A percentile compares a stretch with the other conserved stretches of the same genome.
Conservation (phyloP, 2,888 invertebrate genomes). For the Catocala nupta region DNA sequence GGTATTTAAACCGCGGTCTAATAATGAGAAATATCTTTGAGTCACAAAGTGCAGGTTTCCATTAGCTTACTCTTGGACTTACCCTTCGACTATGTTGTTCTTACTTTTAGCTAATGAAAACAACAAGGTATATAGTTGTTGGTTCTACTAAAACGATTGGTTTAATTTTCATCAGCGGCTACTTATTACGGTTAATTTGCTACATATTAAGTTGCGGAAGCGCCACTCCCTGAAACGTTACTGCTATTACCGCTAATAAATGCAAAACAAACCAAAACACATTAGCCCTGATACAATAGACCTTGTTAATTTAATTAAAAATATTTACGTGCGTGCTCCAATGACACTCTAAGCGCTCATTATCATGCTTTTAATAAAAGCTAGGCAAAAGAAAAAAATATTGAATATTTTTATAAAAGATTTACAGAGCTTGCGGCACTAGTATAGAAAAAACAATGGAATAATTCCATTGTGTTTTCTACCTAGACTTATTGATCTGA, state of each 20-base stretch:
- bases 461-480: too few relatives aligned
- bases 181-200: constrained; percentile 22
- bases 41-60: background rate
- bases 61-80: background rate
- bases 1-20: background rate
- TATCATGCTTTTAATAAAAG: constrained; percentile 25
- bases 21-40: background rate
- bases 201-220: constrained; percentile 21
- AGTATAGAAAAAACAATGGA: too few relatives aligned
- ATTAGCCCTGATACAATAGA: constrained; percentile 47
- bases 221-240: constrained; percentile 23
- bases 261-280: constrained; percentile 30
- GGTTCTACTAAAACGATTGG: constrained; percentile 30
- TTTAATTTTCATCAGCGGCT: constrained; percentile 14
- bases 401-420: background rate
- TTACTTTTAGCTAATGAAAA: constrained; percentile 10
- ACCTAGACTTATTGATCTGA: too few relatives aligned
- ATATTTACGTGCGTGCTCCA: constrained; percentile 15
- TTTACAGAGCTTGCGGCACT: background rate
- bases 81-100: background rate
- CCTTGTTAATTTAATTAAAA: constrained; percentile 55
- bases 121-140: constrained; percentile 10
- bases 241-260: constrained; percentile 22
- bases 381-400: constrained; percentile 17
- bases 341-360: constrained; percentile 20